Conservation (phyloP, 2,888 invertebrate species). For the Pandemis heparana region DNA sequence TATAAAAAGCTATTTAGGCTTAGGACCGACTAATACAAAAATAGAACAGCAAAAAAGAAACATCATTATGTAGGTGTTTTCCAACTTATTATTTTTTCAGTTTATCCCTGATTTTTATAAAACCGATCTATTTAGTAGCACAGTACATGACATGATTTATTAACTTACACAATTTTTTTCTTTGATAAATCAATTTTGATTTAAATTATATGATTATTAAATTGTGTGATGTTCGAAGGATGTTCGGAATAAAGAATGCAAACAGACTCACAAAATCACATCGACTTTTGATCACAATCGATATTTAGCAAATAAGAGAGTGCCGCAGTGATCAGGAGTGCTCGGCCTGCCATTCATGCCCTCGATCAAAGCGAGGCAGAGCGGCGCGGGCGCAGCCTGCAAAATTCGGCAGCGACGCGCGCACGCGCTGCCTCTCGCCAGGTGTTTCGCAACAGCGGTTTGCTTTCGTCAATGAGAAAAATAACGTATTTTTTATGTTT, state of each 20-base stretch:
- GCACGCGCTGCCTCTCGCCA: conserved; percentile 49
- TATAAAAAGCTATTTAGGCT: too few species aligned
- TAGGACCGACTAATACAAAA: too few species aligned
- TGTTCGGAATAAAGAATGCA: not conserved
- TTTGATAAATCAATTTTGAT: too few species aligned
- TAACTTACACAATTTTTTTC: too few species aligned
- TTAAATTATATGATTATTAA: too few species aligned
- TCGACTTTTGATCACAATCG: conserved; percentile 16
- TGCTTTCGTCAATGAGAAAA: conserved; percentile 16
- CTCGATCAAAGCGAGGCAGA: conserved; percentile 46
- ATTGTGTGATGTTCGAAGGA: too few species aligned
- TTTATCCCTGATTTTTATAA: too few species aligned
- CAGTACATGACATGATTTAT: too few species aligned
- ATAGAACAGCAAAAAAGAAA: too few species aligned
- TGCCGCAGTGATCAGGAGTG: conserved; percentile 16
- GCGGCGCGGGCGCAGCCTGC: conserved; percentile 47
- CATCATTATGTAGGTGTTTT: too few species aligned
- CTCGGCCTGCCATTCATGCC: conserved; percentile 32
- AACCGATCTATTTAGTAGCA: too few species aligned
- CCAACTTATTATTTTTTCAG: too few species aligned
- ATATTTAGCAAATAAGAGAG: conserved; percentile 26
- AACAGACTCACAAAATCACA: not conserved
- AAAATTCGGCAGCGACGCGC: conserved; percentile 56
- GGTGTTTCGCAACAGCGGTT: conserved; percentile 50
- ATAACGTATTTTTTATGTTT: not conserved